Percentiles rank a stretch among this genome's conserved stretches.
phyloP scores from a whole-genome alignment of 2,113 vertebrate species.

The Aleadryas rufinucha region DNA sequence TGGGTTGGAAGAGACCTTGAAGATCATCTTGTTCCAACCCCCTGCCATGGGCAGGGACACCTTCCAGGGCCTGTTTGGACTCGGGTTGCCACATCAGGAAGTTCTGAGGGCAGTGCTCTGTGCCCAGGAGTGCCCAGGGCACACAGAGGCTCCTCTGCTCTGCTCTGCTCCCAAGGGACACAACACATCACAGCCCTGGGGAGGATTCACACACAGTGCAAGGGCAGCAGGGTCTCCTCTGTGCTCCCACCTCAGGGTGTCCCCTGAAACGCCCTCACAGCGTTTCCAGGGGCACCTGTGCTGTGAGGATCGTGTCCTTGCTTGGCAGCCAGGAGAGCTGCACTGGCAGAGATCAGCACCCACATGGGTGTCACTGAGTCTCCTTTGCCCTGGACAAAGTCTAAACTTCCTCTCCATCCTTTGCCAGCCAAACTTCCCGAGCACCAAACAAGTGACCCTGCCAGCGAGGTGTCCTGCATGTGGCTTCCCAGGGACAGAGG shows the following conservation, averaged over 20 bases:
- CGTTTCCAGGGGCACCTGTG: fast-evolving
- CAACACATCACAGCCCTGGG: fast-evolving
- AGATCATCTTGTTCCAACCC: not conserved
- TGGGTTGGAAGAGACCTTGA: not conserved
- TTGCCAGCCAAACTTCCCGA: not conserved
- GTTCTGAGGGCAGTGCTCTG: not conserved
- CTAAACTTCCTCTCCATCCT: not conserved
- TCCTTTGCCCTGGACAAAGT: conserved; percentile 1
- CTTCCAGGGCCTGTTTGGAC: not conserved
- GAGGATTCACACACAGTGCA: not conserved
- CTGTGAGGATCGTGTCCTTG: not conserved
- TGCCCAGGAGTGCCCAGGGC: not conserved
- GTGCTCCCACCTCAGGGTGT: not conserved
- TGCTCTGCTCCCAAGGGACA: not conserved
- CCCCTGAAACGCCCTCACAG: not conserved
- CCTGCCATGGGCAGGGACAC: not conserved
- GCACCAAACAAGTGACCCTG: not conserved
- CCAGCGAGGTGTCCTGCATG: fast-evolving
- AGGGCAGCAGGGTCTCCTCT: not conserved
- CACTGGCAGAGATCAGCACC: not conserved
- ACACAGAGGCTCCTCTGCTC: not conserved
- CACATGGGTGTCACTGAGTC: not conserved
- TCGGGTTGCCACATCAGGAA: not conserved
- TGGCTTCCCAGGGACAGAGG: not conserved
- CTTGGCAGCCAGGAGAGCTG: not conserved